A percentile compares a stretch with the other conserved stretches of the same genome.
These are phyloP conservation scores for Orthosia cruda DNA, from an alignment of 2,888 invertebrate species.

Conservation along the genomic window DNA sequence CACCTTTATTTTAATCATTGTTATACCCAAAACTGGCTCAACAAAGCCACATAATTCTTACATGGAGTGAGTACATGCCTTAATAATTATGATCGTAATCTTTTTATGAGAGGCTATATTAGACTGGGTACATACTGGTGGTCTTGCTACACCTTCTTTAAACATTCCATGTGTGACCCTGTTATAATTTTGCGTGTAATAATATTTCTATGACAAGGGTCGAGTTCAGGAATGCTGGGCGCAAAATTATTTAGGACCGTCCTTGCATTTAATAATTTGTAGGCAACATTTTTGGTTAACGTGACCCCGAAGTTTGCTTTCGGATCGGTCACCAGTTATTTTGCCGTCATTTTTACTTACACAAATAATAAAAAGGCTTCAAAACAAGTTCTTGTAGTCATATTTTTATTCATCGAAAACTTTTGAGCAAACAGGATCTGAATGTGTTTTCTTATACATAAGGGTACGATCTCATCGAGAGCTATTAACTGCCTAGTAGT, in stretches of 20 bases:
- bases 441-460: too few relatives aligned
- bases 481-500: too few relatives aligned
- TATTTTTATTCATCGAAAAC: background rate
- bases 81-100: conserved; percentile 60
- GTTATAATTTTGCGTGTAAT: conserved; percentile 64
- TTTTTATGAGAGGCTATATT: conserved; percentile 45
- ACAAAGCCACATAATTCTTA: conserved; percentile 28
- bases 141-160: conserved; percentile 61
- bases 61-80: conserved; percentile 19
- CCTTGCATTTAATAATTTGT: conserved; percentile 74
- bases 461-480: too few relatives aligned
- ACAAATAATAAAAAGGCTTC: too few relatives aligned
- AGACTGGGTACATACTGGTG: conserved; percentile 19
- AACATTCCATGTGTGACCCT: conserved; percentile 66
- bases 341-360: background rate
- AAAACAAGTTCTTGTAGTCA: too few relatives aligned
- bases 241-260: conserved; percentile 71
- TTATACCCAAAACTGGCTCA: conserved; percentile 12
- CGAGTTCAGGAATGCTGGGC: conserved; percentile 59
- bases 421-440: background rate
- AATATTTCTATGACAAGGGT: conserved; percentile 78
- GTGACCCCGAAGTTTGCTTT: conserved; percentile 64
- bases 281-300: conserved; percentile 68
- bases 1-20: conserved; percentile 32
- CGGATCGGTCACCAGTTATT: conserved; percentile 61